A percentile compares a stretch with the other conserved stretches of the same genome.
These are phyloP conservation scores for Drosophila kohkoa DNA, from an alignment of 1,140 invertebrate genomes.

Conservation along the genomic window DNA sequence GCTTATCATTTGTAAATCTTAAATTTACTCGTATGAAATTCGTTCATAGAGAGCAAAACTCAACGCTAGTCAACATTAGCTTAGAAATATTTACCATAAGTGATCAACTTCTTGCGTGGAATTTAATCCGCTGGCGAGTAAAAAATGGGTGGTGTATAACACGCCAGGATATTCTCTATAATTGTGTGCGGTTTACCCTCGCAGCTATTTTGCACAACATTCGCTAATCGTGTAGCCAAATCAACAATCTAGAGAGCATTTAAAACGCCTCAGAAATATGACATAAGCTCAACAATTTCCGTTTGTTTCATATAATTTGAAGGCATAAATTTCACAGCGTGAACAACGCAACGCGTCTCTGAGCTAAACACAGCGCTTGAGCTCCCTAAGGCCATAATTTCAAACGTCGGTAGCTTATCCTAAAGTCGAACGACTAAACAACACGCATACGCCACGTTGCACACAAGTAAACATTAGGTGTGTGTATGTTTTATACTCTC, in stretches of 20 bases:
- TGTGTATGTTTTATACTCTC: slow-evolving; percentile 12
- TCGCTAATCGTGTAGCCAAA: not conserved
- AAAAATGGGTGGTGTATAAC: not conserved
- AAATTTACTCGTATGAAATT: too few relatives aligned
- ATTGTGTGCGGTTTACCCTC: not conserved
- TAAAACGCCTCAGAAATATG: slow-evolving; percentile 17
- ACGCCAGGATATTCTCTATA: not conserved
- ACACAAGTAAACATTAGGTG: slow-evolving; percentile 3
- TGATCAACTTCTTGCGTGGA: too few relatives aligned
- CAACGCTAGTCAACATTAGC: too few relatives aligned
- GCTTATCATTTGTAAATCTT: too few relatives aligned
- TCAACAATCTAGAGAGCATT: not conserved
- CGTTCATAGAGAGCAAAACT: too few relatives aligned
- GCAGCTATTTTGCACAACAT: slow-evolving; percentile 12
- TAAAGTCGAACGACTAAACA: slow-evolving; percentile 28
- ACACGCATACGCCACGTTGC: slow-evolving; percentile 39
- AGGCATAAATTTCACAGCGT: slow-evolving; percentile 26
- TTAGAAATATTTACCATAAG: too few relatives aligned
- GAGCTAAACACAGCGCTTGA: not conserved
- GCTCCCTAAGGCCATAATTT: slow-evolving; percentile 36
- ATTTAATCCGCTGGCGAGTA: not conserved
- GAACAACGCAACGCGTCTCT: slow-evolving; percentile 19
- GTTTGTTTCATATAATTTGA: slow-evolving; percentile 32
- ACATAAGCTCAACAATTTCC: slow-evolving; percentile 25
- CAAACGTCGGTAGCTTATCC: slow-evolving; percentile 17